Evolutionary conservation across 2,888 invertebrate species (phyloP), one percentile per base, ranked within the genome.

Genomic region (Stenodera caucasica): DNA sequence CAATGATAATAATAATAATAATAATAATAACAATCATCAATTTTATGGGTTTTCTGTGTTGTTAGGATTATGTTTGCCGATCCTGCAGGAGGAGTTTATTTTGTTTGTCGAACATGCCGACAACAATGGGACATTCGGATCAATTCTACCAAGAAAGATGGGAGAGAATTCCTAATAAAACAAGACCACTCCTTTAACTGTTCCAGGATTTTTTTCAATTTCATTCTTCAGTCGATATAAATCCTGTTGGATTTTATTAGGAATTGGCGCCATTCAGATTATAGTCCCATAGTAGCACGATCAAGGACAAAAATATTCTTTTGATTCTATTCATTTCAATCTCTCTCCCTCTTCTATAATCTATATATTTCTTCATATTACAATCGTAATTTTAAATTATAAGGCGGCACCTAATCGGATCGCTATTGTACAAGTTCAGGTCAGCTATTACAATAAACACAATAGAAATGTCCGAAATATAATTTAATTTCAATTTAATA

Each of bases 81-180:
- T 75, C 73, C 73, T 70, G 70, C 74, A n/a, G n/a, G n/a, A 70
- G 72, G 70, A 73, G 70, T 75, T 40, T 74, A 75, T 73, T 68
- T 68, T 76, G 75, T 76, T 75, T 73, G 64, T 72, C 58, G 74
- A 69, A 73, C 76, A 75, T 76, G 76, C 66, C 54, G 9, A 40
- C 40, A 40, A 40, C 40, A 40, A 40, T 40, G 11, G 35, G 4
- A 14, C n/a, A n/a, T n/a, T n/a, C n/a, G n/a, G n/a, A n/a, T n/a
- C n/a, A n/a, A n/a, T n/a, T n/a, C n/a, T n/a, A n/a, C n/a, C n/a
- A n/a, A n/a, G 29, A 29, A 7, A 29, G 29, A 29, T 29, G 29
- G 29, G 5, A 29, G 7, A 32, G n/a, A n/a, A n/a, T n/a, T n/a
- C 11, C 32, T 32, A 40, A 40, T 40, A 40, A 40, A 40, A 40